phyloP scores from a whole-genome alignment of 2,888 invertebrate genomes.

The Lamellibrachia columna region DNA sequence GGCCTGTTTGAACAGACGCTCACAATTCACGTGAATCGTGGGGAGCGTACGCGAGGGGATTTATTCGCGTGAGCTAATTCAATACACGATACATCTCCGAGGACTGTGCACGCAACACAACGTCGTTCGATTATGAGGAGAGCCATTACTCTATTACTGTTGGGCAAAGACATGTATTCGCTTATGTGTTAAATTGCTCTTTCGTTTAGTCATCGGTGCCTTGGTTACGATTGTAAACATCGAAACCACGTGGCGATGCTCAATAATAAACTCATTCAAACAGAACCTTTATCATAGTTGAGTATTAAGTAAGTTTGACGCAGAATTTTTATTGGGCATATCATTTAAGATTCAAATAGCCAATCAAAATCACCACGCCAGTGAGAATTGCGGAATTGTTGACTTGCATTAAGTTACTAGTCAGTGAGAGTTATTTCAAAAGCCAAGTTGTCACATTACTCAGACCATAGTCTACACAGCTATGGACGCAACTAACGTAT shows the following conservation, averaged over 20 bases:
- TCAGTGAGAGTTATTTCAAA: too few relatives aligned
- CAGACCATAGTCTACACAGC: too few relatives aligned
- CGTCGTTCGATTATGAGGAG: too few relatives aligned
- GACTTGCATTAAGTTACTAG: too few relatives aligned
- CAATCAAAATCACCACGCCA: too few relatives aligned
- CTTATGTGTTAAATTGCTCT: not conserved
- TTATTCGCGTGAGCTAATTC: not conserved
- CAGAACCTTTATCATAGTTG: not conserved
- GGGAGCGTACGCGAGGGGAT: not conserved
- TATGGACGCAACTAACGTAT: too few relatives aligned
- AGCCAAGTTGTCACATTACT: too few relatives aligned
- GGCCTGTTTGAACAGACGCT: not conserved
- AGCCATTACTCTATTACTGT: too few relatives aligned
- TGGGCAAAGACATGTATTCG: not conserved
- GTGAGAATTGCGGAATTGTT: too few relatives aligned
- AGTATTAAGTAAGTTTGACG: not conserved
- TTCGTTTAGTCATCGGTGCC: not conserved
- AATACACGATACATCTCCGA: not conserved
- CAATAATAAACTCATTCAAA: not conserved
- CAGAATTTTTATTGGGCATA: too few relatives aligned
- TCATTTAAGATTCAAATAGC: too few relatives aligned
- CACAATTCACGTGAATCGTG: not conserved
- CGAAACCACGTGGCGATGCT: not conserved
- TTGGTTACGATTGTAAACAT: not conserved
- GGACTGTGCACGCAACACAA: not conserved